Percentiles rank a stretch among this genome's conserved stretches.
These are phyloP conservation scores for Sebastes baramenuke DNA, from an alignment of 2,797 vertebrate species.

Conservation along the genomic window DNA sequence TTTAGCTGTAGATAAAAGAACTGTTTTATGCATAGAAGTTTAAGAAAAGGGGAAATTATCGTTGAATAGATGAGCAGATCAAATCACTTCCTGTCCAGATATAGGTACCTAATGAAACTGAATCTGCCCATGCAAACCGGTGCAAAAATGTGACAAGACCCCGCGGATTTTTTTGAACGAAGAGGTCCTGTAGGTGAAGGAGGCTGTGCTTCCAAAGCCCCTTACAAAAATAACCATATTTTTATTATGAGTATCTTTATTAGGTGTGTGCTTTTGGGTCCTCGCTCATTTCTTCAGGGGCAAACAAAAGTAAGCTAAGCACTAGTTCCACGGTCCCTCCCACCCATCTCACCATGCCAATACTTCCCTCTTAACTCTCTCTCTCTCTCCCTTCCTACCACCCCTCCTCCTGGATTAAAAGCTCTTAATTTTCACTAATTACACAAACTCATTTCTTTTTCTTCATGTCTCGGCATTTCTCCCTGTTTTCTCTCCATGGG, in stretches of 20 bases:
- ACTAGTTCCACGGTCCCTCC: constrained; percentile 66
- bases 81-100: not conserved
- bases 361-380: constrained; percentile 48
- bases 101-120: constrained; percentile 13
- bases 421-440: constrained; percentile 87
- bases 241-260: constrained; percentile 83
- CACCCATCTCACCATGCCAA: constrained; percentile 64
- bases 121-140: constrained; percentile 2
- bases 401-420: constrained; percentile 81
- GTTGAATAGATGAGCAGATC: not conserved
- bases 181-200: constrained; percentile 50
- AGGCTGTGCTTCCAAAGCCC: constrained; percentile 58
- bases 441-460: constrained; percentile 85
- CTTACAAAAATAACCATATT: constrained; percentile 68
- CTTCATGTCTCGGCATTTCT: constrained; percentile 82
- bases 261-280: constrained; percentile 84
- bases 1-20: not conserved
- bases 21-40: not conserved
- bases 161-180: constrained; percentile 9
- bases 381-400: constrained; percentile 37
- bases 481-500: constrained; percentile 72
- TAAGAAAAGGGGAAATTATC: not conserved
- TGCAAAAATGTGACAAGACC: constrained; percentile 37
- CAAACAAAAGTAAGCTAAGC: constrained; percentile 77
- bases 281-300: constrained; percentile 76